phyloP scores from a whole-genome alignment of 2,888 invertebrate genomes.

The Aelia acuminata region DNA sequence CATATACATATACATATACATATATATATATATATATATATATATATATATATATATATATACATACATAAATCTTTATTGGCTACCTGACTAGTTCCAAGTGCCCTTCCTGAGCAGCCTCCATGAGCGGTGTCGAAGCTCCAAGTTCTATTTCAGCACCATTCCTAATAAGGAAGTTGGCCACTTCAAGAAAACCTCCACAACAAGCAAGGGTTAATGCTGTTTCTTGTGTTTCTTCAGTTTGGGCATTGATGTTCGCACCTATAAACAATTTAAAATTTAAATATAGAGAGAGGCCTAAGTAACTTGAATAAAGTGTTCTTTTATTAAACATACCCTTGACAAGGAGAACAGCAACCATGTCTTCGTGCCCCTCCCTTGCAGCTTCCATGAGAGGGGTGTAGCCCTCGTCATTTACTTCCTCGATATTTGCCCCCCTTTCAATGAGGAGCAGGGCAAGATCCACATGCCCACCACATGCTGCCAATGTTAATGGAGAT shows the following conservation, averaged over 20 bases:
- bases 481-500: constrained; percentile 97
- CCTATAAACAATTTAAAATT: constrained; percentile 63
- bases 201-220: constrained; percentile 94
- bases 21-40: too few species aligned
- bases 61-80: background rate
- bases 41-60: too few species aligned
- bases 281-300: background rate
- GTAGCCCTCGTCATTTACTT: constrained; percentile 99
- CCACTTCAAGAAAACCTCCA: constrained; percentile 94
- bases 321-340: constrained; percentile 74
- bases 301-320: background rate
- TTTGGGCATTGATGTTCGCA: constrained; percentile 97
- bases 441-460: constrained; percentile 95
- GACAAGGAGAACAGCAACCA: constrained; percentile 93
- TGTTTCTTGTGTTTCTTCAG: constrained; percentile 98
- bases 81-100: constrained; percentile 88
- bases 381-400: constrained; percentile 99
- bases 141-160: constrained; percentile 96
- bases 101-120: constrained; percentile 98
- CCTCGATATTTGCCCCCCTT: constrained; percentile 98
- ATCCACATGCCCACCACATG: constrained; percentile 98
- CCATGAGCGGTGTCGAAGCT: constrained; percentile 97
- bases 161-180: constrained; percentile 94
- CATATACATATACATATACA: too few species aligned
- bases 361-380: constrained; percentile 97